phyloP scores from a whole-genome alignment of 2,113 vertebrate species.

The Campylorhamphus procurvoides region DNA sequence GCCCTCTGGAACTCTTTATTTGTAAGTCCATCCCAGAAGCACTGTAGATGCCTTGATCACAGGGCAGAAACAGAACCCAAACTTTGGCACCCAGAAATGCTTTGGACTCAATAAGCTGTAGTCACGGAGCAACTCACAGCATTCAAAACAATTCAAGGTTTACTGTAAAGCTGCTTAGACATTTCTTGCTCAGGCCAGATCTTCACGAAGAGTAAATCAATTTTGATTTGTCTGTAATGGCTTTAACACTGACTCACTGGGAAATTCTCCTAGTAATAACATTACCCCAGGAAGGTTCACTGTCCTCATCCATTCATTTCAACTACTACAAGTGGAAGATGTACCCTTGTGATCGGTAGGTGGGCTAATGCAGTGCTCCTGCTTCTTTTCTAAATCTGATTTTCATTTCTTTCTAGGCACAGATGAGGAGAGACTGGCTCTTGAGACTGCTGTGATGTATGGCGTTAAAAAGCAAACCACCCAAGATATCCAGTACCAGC shows the following conservation, averaged over 20 bases:
- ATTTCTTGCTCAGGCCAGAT: background rate
- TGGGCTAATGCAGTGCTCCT: background rate
- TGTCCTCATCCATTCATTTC: background rate
- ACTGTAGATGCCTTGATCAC: background rate
- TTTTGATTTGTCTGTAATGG: background rate
- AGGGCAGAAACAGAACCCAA: background rate
- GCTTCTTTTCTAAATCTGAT: background rate
- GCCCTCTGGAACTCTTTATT: background rate
- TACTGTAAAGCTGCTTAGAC: background rate
- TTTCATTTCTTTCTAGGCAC: constrained; percentile 77
- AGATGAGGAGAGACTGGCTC: constrained; percentile 85
- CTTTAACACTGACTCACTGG: background rate
- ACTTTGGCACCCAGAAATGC: background rate
- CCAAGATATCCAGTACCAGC: constrained; percentile 53
- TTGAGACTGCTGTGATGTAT: constrained; percentile 88
- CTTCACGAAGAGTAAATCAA: background rate
- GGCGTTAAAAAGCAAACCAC: constrained; percentile 78
- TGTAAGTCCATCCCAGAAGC: background rate
- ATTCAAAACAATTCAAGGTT: background rate
- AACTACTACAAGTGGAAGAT: background rate
- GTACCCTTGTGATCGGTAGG: rapidly evolving
- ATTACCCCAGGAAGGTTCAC: background rate
- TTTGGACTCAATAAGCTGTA: background rate
- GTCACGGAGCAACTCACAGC: background rate
- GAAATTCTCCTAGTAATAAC: background rate